Percentiles rank a stretch among this genome's conserved stretches.
Evolutionary conservation across 2,888 invertebrate species (phyloP).

Genomic region (Scaptodrosophila latifasciaeformis): DNA sequence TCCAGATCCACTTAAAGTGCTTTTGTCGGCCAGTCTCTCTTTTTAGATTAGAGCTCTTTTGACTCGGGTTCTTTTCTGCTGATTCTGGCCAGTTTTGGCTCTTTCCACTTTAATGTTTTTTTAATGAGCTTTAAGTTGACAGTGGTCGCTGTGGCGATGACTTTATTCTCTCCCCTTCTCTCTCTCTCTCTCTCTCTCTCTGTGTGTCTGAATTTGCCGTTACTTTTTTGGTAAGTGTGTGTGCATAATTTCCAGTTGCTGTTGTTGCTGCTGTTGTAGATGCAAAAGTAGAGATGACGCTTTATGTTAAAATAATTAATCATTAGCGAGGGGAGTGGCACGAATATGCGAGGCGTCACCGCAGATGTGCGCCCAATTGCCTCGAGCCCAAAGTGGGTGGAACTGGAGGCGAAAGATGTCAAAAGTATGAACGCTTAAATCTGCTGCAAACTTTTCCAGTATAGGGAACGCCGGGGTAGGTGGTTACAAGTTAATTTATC

Average conservation of each 20-base stretch:
- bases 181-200: slow-evolving; percentile 1
- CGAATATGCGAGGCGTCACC: slow-evolving; percentile 54
- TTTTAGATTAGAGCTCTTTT: neutral
- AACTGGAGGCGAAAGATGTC: neutral
- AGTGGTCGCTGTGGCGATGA: slow-evolving; percentile 26
- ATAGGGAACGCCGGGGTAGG: slow-evolving; percentile 2
- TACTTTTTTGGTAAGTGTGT: no score
- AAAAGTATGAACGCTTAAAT: slow-evolving; percentile 40
- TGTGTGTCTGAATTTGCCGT: neutral
- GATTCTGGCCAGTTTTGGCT: neutral
- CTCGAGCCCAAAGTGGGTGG: slow-evolving; percentile 26
- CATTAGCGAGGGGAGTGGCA: slow-evolving; percentile 52
- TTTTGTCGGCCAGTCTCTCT: neutral
- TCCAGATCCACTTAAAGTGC: neutral
- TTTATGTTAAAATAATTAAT: slow-evolving; percentile 68
- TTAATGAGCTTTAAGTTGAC: slow-evolving; percentile 48
- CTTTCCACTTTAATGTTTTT: slow-evolving; percentile 61
- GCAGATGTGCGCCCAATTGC: slow-evolving; percentile 61
- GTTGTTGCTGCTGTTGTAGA: no score
- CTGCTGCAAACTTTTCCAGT: slow-evolving; percentile 38
- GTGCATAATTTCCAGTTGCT: no score
- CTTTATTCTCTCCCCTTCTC: slow-evolving; percentile 22
- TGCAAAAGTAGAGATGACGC: slow-evolving; percentile 60
- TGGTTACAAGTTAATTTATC: slow-evolving; percentile 61
- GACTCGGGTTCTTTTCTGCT: neutral